Base-by-base conservation (phyloP, 2,888 invertebrate species). In the Electrophaes corylata region DNA sequence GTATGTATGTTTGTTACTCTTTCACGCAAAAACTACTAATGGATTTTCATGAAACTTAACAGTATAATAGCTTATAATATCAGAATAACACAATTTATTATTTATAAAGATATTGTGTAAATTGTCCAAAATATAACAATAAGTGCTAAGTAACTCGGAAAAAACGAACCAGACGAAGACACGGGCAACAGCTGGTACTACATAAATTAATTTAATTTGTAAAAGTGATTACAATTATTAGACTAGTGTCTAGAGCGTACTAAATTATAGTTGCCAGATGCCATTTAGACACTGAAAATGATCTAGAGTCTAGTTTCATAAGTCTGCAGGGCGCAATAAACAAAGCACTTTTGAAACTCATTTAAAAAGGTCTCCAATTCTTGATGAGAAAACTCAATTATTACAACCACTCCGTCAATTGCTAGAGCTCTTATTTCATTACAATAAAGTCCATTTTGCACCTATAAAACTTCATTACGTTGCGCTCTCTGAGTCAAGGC, bases 371-470 rank as follows among this genome's bases (percentile, higher is more conserved):
- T 61, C 63, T 46, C 60, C 62, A 43, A 67, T 64, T 67, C 65
- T 63, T 60, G 69, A 66, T 69, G 69, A 59, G 60, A 64, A 71
- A 71, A 70, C 69, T 70, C 70, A 70, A 70, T 71, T 71, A 71
- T 64, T 62, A 62, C 64, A 64, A 54, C 58, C 66, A 67, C 65
- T 66, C 40, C 49, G 52, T 46, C 61, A 58, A 59, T 62, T 64
- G 60, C 50, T 58, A 62, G 4, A 37, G 66, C 53, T 69, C 67
- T 65, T 67, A 73, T 70, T 63, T 57, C 60, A 61, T 67, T 62
- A 55, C 53, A 69, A 67, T 71, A 73, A 72, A 70, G 69, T 70
- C 65, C 66, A 74, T 70, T 76, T 72, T 61, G 55, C 46, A 69
- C 57, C 60, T 67, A 69, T 69, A 66, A 70, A 62, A 64, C 60